Evolutionary conservation across 2,888 invertebrate species (phyloP).

Genomic region (Macroteleia sp.): DNA sequence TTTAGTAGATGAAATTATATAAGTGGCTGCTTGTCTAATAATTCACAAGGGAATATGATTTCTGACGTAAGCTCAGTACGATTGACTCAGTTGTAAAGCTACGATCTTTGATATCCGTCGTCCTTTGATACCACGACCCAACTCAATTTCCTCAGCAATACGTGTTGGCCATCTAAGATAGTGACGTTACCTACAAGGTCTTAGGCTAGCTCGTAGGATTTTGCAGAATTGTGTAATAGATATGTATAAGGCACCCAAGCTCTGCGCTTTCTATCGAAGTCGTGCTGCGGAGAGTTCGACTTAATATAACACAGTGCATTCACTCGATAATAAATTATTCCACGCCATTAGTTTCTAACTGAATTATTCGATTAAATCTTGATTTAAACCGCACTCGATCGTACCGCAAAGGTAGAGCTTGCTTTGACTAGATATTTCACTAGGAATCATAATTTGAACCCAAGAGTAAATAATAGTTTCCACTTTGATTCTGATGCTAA

Average conservation of each 20-base stretch:
- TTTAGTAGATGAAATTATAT: constrained; percentile 19
- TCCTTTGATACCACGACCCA: constrained; percentile 49
- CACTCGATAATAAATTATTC: constrained; percentile 72
- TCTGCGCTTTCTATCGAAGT: background rate
- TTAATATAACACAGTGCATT: constrained; percentile 70
- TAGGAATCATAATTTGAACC: constrained; percentile 31
- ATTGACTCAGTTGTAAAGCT: constrained; percentile 42
- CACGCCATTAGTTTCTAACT: constrained; percentile 69
- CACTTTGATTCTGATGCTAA: no score
- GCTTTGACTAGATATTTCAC: constrained; percentile 39
- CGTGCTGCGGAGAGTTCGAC: constrained; percentile 39
- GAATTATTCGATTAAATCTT: constrained; percentile 77
- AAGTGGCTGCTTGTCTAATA: constrained; percentile 16
- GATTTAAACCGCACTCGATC: constrained; percentile 68
- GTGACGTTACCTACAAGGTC: constrained; percentile 44
- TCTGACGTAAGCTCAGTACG: constrained; percentile 17
- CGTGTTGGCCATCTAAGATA: constrained; percentile 60
- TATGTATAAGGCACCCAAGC: constrained; percentile 29
- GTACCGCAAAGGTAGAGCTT: constrained; percentile 42
- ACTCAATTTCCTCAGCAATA: constrained; percentile 61
- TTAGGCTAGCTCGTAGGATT: constrained; percentile 45
- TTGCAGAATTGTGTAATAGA: constrained; percentile 55
- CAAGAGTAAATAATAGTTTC: constrained; percentile 7
- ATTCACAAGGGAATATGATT: constrained; percentile 37
- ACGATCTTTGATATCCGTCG: constrained; percentile 55